Percentiles rank a stretch among this genome's conserved stretches.
Conservation (phyloP, 2,797 vertebrate genomes). For the Rallus crepitans region DNA sequence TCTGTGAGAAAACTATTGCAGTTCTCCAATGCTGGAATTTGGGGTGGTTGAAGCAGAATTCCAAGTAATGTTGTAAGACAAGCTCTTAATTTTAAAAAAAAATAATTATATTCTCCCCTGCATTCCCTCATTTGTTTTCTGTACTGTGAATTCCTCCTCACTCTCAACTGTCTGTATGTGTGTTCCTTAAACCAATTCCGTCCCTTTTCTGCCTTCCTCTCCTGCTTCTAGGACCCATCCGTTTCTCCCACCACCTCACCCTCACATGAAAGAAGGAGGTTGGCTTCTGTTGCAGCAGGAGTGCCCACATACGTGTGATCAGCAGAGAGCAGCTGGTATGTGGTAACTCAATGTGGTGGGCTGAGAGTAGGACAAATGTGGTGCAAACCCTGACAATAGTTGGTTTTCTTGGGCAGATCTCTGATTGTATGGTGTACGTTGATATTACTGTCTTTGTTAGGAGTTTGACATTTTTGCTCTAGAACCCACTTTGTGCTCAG, state of each 20-base stretch:
- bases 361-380: neutral
- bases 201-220: neutral
- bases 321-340: neutral
- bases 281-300: neutral
- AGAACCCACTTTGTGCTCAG: neutral
- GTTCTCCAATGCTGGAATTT: neutral
- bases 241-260: neutral
- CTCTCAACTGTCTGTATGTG: neutral
- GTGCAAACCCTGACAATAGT: neutral
- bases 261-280: neutral
- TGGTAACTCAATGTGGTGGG: neutral
- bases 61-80: neutral
- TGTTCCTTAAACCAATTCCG: neutral
- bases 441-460: neutral
- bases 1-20: neutral
- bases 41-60: neutral
- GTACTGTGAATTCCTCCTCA: neutral
- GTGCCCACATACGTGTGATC: fast-evolving
- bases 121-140: neutral
- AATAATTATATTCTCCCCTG: neutral
- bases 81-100: neutral
- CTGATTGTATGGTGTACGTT: neutral
- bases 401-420: neutral
- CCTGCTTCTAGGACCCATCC: neutral
- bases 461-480: neutral